These are phyloP conservation scores for Sinocyclocheilus anophthalmus DNA, from an alignment of 2,113 vertebrate species.

Conservation along the genomic window DNA sequence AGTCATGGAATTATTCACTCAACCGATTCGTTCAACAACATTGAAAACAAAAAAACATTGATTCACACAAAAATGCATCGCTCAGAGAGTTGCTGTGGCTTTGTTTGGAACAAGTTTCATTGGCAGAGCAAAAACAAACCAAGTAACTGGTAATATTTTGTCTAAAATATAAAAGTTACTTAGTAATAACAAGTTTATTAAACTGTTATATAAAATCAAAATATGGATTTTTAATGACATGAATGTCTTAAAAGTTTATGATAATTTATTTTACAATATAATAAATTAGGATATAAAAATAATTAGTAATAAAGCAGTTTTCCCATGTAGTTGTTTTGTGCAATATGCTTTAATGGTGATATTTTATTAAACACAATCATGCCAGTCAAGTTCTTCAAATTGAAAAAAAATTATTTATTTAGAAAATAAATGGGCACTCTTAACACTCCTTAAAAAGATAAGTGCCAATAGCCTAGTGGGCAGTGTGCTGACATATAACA, in stretches of 20 bases:
- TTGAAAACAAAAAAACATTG: not conserved
- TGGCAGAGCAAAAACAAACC: not conserved
- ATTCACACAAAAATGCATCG: not conserved
- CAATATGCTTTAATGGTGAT: not conserved
- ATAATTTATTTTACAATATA: not conserved
- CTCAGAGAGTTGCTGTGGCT: not conserved
- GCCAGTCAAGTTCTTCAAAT: not conserved
- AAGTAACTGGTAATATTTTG: not conserved
- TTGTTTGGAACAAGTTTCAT: not conserved
- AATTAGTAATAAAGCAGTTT: too few species aligned
- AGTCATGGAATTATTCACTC: not conserved
- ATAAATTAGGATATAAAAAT: too few species aligned
- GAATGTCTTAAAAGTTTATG: not conserved
- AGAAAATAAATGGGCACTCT: slow-evolving; percentile 15
- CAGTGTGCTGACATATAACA: too few species aligned
- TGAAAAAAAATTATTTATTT: not conserved
- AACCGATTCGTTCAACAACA: not conserved
- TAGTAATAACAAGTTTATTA: not conserved
- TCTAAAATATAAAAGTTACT: not conserved
- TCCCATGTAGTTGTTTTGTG: not conserved
- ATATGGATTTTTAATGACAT: not conserved
- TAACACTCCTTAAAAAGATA: slow-evolving; percentile 27
- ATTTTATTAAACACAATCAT: not conserved
- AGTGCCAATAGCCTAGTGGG: too few species aligned
- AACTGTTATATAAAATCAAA: not conserved